These are phyloP conservation scores for Whitmania pigra DNA, from an alignment of 1,140 invertebrate species.

Conservation along the genomic window DNA sequence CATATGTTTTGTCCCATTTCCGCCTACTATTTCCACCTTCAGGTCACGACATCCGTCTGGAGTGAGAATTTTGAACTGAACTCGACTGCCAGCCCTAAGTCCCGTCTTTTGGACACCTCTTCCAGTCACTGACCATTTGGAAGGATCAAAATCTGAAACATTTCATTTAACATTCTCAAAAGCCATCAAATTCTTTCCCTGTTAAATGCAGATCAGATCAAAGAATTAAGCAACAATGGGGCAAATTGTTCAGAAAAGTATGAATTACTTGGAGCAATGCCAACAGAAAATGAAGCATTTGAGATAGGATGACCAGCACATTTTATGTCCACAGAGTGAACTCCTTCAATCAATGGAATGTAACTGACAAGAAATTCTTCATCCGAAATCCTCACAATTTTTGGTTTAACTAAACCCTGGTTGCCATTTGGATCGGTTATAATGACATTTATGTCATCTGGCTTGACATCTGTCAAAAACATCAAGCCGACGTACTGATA, in stretches of 20 bases:
- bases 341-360: constrained; percentile 68
- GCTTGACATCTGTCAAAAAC: neutral
- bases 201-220: neutral
- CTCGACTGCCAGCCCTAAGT: neutral
- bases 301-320: constrained; percentile 47
- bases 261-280: neutral
- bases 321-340: constrained; percentile 86
- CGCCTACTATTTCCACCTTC: neutral
- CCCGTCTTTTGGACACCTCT: neutral
- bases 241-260: neutral
- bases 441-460: neutral
- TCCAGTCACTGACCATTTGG: neutral
- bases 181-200: too few relatives aligned
- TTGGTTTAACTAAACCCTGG: neutral
- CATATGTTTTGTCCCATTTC: neutral
- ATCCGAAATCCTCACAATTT: neutral
- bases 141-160: neutral
- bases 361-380: constrained; percentile 25
- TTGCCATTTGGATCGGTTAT: constrained; percentile 9
- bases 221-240: neutral
- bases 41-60: neutral
- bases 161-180: too few relatives aligned
- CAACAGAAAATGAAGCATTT: neutral
- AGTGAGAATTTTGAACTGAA: neutral
- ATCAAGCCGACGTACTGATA: too few relatives aligned